Base-by-base conservation (phyloP, 2,113 vertebrate species). In the Hystrix brachyura region DNA sequence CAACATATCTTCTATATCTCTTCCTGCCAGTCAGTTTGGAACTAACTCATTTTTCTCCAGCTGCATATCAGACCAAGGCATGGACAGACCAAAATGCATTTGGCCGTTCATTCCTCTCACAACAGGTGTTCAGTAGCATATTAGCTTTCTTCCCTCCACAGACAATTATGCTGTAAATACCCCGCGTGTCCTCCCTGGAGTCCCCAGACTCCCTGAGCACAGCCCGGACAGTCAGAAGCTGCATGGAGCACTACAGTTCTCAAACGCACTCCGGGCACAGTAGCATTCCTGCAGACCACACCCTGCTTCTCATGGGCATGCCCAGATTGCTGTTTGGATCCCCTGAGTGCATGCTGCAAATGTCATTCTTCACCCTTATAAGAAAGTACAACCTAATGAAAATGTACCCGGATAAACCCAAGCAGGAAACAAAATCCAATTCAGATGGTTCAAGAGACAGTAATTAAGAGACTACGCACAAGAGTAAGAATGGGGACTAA, bases 351-450 rank as follows among this genome's bases (percentile, higher is more conserved):
- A 69, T 2, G 12, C 21, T 69, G 55, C 69, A 79, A 83, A 78
- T 6, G 34, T 57, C 51, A 48, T 78, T 85, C 60, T 62, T 81
- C 38, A 46, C 21, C 32, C 9, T 27, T 17, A 1, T 0, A 60
- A 57, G 81, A 43, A 95, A 53, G 62, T 7, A 51, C 15, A 92
- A 53, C 17, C 29, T 19, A 51, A 17, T 3, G 27, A 51, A 87
- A 62, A 34, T 43, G 10, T 43, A 46, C 38, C 79, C 4, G 23
- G 15, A 7, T 14, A 94, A 29, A 34, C 46, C 17, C 65, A 48
- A 88, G 76, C 19, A 87, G 53, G 64, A 92, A 91, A 53, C n/a
- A 97, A 76, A 89, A 67, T 48, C 43, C 9, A 34, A 21, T 43
- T 34, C 32, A 62, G 32, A 80, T 5, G 46, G 23, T 48, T 65